phyloP scores from a whole-genome alignment of 2,797 vertebrate genomes.

The Enteromius trimaculatus region DNA sequence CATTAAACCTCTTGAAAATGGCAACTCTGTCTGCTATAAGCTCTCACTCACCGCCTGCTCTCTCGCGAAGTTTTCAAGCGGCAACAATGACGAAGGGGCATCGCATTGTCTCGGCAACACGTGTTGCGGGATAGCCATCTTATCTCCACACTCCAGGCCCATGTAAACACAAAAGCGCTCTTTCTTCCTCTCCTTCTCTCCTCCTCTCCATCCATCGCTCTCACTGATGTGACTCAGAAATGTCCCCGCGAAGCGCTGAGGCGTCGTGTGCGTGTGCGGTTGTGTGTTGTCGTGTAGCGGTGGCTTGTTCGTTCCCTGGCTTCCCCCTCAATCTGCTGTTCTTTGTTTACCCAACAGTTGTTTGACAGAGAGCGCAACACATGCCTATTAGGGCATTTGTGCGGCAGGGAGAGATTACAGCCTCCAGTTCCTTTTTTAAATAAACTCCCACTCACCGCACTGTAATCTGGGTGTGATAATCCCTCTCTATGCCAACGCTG shows the following conservation, averaged over 20 bases:
- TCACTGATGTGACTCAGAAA: conserved; percentile 58
- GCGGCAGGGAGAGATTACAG: conserved; percentile 60
- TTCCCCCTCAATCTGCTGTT: conserved; percentile 62
- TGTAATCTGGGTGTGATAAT: conserved; percentile 61
- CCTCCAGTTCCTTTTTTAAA: conserved; percentile 63
- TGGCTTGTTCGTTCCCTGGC: conserved; percentile 52
- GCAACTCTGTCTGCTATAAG: conserved; percentile 57
- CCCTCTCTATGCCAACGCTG: conserved; percentile 54
- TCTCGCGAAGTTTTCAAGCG: conserved; percentile 57
- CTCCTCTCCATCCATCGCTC: conserved; percentile 56
- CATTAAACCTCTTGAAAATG: conserved; percentile 63
- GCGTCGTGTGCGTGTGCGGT: conserved; percentile 38
- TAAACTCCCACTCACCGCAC: conserved; percentile 61
- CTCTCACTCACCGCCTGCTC: conserved; percentile 55
- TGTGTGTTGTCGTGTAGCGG: conserved; percentile 28
- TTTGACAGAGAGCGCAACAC: conserved; percentile 62
- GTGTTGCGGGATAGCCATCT: conserved; percentile 68
- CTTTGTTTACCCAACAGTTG: conserved; percentile 66
- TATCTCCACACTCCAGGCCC: conserved; percentile 70
- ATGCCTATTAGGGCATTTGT: conserved; percentile 65
- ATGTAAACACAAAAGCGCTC: conserved; percentile 68
- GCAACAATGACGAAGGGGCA: conserved; percentile 68
- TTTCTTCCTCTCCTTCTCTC: conserved; percentile 51
- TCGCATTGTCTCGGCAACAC: conserved; percentile 68
- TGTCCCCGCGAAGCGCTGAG: conserved; percentile 40